Evolutionary conservation across 2,797 vertebrate species (phyloP).

Genomic region (Spea hammondii): DNA sequence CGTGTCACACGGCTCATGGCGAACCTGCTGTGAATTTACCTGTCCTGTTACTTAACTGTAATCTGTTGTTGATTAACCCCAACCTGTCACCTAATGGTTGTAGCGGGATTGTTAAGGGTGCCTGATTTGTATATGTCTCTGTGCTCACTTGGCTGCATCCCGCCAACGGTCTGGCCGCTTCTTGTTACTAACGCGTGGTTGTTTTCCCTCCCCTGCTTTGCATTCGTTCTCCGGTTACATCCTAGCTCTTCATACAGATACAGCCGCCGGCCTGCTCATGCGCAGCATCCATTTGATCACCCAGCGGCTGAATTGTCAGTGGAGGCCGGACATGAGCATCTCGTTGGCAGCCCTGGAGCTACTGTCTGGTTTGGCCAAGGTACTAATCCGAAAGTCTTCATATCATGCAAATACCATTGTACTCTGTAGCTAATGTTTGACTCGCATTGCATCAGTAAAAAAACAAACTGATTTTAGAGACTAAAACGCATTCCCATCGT

Average conservation of each 20-base stretch:
- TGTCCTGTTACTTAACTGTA: conserved; percentile 3
- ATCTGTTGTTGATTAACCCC: conserved; percentile 18
- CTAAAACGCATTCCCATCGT: no score
- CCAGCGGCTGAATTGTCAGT: conserved; percentile 84
- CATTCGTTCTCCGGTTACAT: conserved; percentile 81
- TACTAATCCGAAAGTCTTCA: conserved; percentile 54
- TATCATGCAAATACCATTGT: no score
- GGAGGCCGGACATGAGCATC: conserved; percentile 89
- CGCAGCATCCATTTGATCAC: conserved; percentile 94
- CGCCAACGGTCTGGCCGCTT: conserved; percentile 71
- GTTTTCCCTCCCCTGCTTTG: conserved; percentile 85
- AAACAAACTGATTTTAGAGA: no score
- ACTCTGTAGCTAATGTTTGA: no score
- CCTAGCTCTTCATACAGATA: conserved; percentile 97
- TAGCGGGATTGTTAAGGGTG: conserved; percentile 25
- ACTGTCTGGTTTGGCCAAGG: conserved; percentile 92
- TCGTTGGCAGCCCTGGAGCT: conserved; percentile 87
- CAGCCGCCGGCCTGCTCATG: conserved; percentile 90
- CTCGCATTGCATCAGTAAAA: no score
- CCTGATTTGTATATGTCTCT: conserved; percentile 51
- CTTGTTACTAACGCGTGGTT: conserved; percentile 82
- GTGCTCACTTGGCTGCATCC: conserved; percentile 68
- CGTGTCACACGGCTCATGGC: not conserved
- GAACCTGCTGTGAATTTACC: conserved; percentile 37
- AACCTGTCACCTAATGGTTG: conserved; percentile 13